Base-by-base conservation (phyloP, 2,113 vertebrate species). In the Taxidea taxus region DNA sequence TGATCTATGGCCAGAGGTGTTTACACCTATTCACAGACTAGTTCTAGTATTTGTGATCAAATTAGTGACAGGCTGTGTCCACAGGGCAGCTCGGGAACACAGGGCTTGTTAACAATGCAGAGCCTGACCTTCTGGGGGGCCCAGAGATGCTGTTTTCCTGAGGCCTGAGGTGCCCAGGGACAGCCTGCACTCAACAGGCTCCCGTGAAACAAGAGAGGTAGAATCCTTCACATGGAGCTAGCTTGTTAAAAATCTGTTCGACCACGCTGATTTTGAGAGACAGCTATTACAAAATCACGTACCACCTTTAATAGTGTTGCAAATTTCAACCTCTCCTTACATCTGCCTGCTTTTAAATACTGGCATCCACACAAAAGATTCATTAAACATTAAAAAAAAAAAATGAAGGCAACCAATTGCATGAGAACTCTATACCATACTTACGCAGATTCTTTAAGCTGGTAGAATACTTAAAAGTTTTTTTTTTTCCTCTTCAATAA, bases 401-500 rank as follows among this genome's bases (percentile, higher is more conserved):
- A 68, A 11, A 37, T 44, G 39, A 80, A 6, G 9, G 10, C 18
- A 66, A 90, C 21, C 39, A 75, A 87, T 29, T 75, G 10, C 21
- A 58, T 80, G 31, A 84, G 87, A 88, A 47, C 37, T 42, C 21
- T 34, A 31, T 68, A 42, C 72, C 72, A 74, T 15, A 90, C 58
- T 83, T 75, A 87, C 91, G 31, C 42, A 83, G 64, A 72, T 93
- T 90, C 75, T 90, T 90, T 49, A 95, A 87, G 42, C 25, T 83
- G 9, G 9, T 70, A 10, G 58, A 77, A 77, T 60, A 82, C 23
- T 47, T 74, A 77, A 6, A 42, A 60, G 10, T 4, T 60, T 72
- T 84, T 86, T 49, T 44, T 64, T 51, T 20, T 49, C 37, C 74
- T 47, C 27, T 77, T 47, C 7, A 72, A n/a, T 83, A 58, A 87